Conservation (phyloP, 2,797 vertebrate genomes). For the Phyllotis vaccarum region DNA sequence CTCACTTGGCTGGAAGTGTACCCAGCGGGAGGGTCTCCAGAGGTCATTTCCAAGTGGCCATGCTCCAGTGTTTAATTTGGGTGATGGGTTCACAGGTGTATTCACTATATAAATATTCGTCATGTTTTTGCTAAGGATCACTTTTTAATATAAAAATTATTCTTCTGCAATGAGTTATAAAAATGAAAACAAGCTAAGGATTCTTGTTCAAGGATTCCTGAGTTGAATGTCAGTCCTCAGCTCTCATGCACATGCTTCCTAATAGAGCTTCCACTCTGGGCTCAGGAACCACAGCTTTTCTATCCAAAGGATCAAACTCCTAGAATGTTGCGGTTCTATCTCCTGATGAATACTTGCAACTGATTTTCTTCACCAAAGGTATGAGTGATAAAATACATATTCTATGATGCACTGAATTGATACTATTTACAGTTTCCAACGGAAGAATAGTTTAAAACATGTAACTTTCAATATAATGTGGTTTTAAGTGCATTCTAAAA, state of each 20-base stretch:
- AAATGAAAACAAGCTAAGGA: not conserved
- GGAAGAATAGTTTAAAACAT: conserved; percentile 65
- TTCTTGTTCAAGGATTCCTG: not conserved
- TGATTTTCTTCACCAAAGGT: conserved; percentile 68
- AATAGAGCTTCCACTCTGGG: not conserved
- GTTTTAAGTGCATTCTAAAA: conserved; percentile 47
- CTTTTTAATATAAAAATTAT: not conserved
- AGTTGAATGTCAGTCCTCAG: not conserved
- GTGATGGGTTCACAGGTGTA: not conserved
- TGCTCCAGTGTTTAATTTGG: not conserved
- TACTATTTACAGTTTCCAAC: conserved; percentile 56
- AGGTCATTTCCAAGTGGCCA: not conserved
- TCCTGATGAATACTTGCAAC: conserved; percentile 35
- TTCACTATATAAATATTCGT: not conserved
- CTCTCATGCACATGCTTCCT: not conserved
- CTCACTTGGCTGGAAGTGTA: not conserved
- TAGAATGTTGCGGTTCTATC: conserved; percentile 21
- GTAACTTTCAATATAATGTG: conserved; percentile 66
- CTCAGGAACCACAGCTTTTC: conserved; percentile 50
- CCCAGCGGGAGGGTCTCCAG: not conserved
- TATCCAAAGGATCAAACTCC: conserved; percentile 60
- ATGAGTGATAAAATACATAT: conserved; percentile 47
- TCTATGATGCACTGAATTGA: conserved; percentile 28
- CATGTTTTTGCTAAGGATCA: not conserved
- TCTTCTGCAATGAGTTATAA: not conserved